Evolutionary conservation across 2,113 vertebrate species (phyloP).

Genomic region (Clarias macrocephalus): DNA sequence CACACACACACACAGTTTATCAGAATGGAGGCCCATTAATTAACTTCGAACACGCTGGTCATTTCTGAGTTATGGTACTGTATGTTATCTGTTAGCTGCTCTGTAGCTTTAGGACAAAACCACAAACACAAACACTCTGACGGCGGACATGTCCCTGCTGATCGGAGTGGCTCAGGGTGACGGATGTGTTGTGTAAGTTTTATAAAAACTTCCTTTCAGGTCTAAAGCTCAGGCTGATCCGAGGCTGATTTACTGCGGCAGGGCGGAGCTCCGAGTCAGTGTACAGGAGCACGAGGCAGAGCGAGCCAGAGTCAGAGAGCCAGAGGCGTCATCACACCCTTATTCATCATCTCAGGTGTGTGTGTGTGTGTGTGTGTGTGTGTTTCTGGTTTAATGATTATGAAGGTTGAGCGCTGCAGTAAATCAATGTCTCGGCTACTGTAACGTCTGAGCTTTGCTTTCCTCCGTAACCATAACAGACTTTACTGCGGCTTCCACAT

Average conservation of each 20-base stretch:
- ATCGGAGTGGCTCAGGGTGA: background rate
- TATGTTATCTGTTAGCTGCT: background rate
- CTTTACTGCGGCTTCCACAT: background rate
- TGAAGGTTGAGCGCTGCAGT: background rate
- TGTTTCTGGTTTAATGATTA: background rate
- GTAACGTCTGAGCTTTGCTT: background rate
- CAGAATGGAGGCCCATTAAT: background rate
- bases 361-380: background rate
- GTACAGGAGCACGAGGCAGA: no score
- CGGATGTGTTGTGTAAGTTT: background rate
- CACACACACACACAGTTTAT: background rate
- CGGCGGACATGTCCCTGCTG: background rate
- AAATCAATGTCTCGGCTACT: background rate
- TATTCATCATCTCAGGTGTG: background rate
- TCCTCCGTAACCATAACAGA: conserved; percentile 15
- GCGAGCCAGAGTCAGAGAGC: background rate
- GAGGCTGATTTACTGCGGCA: background rate
- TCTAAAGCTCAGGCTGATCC: background rate
- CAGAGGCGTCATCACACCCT: background rate
- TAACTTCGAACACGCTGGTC: background rate
- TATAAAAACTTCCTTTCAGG: background rate
- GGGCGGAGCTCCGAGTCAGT: background rate
- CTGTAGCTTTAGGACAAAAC: background rate
- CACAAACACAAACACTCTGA: background rate
- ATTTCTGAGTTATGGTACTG: background rate